Base-by-base conservation (phyloP, 2,888 invertebrate species). In the Villa cingulata region DNA sequence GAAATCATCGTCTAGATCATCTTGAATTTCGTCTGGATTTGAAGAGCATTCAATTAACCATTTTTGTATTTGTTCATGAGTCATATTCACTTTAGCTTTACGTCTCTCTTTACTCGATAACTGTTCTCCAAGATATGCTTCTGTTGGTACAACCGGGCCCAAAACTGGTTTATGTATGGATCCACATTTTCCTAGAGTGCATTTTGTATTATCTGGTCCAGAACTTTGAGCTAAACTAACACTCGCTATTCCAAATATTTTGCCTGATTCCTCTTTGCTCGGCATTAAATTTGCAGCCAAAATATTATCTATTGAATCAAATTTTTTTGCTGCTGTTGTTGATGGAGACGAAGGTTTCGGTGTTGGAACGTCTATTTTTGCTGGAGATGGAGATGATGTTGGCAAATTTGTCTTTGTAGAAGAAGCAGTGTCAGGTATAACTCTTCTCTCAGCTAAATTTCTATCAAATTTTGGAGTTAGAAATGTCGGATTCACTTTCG, bases 21-120 rank as follows among this genome's bases (percentile, higher is more conserved):
- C 69, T 41, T 65, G 65, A 23, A 69, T 67, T 42, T 68, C 68
- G 53, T 68, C 68, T 23, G 73, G 73, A 48, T 73, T 74, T 12
- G 72, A 65, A 2, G 73, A 73, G 54, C 74, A 74, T 54, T 76
- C 76, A 48, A 72, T 72, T 7, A 76, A 55, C 81, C 81, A 81
- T 56, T 80, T 78, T 54, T 81, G 79, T 39, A 81, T 80, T 62
- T 79, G 78, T 57, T 80, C 80, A 36, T 75, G 78, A 0, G 80
- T 79, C 80, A 80, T 79, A 57, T 80, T 80, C 0, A 80, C 78
- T 58, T 78, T 76, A 17, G 75, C 77, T 59, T 78, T 73, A 53
- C 58, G 68, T 44, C 61, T 62, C 43, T 70, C 70, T 51, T 69
- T 70, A 49, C 67, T 66, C 1, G 68, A 62, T 23, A 70, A 51